Percentiles rank a stretch among this genome's conserved stretches.
Conservation (phyloP, 2,113 vertebrate genomes). For the Pterocles burchelli region DNA sequence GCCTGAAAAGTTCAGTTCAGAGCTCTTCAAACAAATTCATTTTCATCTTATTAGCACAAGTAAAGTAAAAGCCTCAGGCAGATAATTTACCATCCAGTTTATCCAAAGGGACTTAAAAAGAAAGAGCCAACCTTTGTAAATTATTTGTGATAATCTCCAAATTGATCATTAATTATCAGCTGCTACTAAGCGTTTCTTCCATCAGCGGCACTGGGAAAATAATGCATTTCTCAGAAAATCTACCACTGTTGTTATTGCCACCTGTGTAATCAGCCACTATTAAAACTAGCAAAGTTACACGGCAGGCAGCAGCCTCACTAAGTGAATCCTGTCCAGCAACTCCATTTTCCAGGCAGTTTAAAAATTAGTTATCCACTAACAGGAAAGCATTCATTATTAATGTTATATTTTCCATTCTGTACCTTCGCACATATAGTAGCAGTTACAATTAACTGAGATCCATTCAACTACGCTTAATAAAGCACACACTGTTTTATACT, state of each 20-base stretch:
- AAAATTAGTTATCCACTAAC: not conserved
- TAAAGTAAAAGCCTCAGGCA: slow-evolving; percentile 54
- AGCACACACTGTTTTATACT: not conserved
- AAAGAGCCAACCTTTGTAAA: slow-evolving; percentile 44
- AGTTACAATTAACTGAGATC: slow-evolving; percentile 26
- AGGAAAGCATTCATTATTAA: not conserved
- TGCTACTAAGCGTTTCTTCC: slow-evolving; percentile 32
- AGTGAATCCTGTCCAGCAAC: not conserved
- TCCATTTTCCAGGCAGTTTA: not conserved
- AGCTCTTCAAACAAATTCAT: slow-evolving; percentile 43
- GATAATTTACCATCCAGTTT: slow-evolving; percentile 58
- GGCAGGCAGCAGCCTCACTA: not conserved
- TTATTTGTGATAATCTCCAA: slow-evolving; percentile 52
- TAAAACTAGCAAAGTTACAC: not conserved
- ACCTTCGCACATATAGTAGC: not conserved
- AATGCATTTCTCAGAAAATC: slow-evolving; percentile 41
- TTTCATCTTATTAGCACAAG: slow-evolving; percentile 46
- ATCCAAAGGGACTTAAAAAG: slow-evolving; percentile 56
- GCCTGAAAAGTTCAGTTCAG: slow-evolving; percentile 29
- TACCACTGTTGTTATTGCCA: not conserved
- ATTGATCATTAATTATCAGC: slow-evolving; percentile 58
- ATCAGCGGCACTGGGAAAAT: not conserved
- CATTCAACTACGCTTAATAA: not conserved
- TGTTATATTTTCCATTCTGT: not conserved
- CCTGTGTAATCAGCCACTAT: not conserved